Percentiles rank a stretch among this genome's conserved stretches.
Evolutionary conservation across 2,113 vertebrate species (phyloP).

Genomic region (Heterochromis multidens): DNA sequence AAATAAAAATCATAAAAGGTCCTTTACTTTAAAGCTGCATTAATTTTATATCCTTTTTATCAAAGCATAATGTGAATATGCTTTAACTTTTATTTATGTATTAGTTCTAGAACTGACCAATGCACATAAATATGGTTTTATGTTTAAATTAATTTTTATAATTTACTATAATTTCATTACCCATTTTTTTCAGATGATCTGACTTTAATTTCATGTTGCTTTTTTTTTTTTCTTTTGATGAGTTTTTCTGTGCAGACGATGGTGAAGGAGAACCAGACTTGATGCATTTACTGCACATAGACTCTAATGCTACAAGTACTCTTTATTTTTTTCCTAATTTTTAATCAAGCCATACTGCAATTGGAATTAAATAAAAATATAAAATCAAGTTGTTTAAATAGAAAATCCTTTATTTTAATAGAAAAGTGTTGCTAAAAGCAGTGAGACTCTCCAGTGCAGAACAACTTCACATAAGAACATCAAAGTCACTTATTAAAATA

Average conservation of each 20-base stretch:
- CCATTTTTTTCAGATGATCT: background rate
- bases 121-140: background rate
- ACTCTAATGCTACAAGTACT: background rate
- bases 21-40: background rate
- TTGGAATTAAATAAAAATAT: background rate
- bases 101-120: background rate
- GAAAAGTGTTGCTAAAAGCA: conserved; percentile 40
- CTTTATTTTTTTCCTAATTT: background rate
- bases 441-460: conserved; percentile 62
- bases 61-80: background rate
- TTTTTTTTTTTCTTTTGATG: background rate
- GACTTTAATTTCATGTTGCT: background rate
- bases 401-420: conserved; percentile 46
- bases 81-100: background rate
- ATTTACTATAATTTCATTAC: background rate
- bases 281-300: background rate
- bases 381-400: conserved; percentile 24
- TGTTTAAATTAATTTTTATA: conserved; percentile 20
- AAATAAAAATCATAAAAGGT: background rate
- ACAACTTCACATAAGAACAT: conserved; percentile 32
- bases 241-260: background rate
- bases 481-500: conserved; percentile 21
- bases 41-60: background rate
- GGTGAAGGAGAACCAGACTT: background rate
- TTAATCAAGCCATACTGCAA: background rate